Percentiles rank a stretch among this genome's conserved stretches.
These are phyloP conservation scores for Sebastes cheni DNA, from an alignment of 2,797 vertebrate genomes.

Conservation along the genomic window DNA sequence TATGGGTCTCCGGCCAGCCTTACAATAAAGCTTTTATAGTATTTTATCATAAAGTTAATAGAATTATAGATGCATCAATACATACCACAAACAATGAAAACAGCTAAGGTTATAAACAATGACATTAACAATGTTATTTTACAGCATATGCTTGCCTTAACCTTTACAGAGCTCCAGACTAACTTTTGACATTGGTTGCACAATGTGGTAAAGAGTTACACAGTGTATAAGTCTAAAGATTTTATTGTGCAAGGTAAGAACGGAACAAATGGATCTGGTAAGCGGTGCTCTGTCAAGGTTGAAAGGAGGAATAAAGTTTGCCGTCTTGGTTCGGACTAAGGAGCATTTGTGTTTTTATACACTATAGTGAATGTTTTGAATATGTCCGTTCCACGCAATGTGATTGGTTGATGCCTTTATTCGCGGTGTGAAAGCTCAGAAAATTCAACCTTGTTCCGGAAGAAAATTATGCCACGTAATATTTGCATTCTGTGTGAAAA, in stretches of 20 bases:
- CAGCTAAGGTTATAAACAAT: not conserved
- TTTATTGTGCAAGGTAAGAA: not conserved
- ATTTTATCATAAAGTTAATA: not conserved
- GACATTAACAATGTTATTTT: not conserved
- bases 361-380: not conserved
- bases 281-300: not conserved
- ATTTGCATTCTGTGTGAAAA: too few relatives aligned
- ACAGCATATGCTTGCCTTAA: not conserved
- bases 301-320: not conserved
- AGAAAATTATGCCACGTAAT: too few relatives aligned
- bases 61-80: not conserved
- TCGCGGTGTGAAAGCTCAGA: too few relatives aligned
- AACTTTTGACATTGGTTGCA: too few relatives aligned
- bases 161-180: not conserved
- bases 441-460: too few relatives aligned
- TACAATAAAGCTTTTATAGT: not conserved
- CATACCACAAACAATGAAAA: not conserved
- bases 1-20: not conserved
- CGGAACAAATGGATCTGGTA: not conserved
- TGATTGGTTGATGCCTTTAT: too few relatives aligned
- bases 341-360: not conserved
- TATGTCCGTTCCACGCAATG: too few relatives aligned
- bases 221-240: not conserved
- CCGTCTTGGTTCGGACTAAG: not conserved
- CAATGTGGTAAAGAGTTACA: not conserved